These are phyloP conservation scores for Formica selysi DNA, from an alignment of 1,140 invertebrate species.

Conservation along the genomic window DNA sequence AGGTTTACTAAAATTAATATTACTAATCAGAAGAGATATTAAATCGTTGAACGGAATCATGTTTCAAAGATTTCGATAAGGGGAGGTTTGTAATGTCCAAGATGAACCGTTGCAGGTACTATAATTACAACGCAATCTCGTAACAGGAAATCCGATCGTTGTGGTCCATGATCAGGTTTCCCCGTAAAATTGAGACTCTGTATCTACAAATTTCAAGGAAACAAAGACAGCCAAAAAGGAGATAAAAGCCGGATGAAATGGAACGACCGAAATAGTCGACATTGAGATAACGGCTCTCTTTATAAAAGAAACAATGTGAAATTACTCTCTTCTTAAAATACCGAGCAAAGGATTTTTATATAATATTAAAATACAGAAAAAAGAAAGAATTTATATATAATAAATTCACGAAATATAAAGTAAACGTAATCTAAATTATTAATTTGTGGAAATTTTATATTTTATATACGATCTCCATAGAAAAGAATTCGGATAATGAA, in stretches of 20 bases:
- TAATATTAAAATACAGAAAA: background rate
- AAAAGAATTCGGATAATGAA: no score
- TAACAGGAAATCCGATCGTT: conserved; percentile 35
- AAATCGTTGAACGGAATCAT: background rate
- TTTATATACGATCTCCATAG: no score
- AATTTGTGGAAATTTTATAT: background rate
- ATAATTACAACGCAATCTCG: conserved; percentile 35
- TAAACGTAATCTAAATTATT: background rate
- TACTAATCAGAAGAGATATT: conserved; percentile 7
- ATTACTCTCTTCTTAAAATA: background rate
- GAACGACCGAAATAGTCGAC: background rate
- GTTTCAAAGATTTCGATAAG: background rate
- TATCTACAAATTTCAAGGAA: background rate
- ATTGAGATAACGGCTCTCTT: background rate
- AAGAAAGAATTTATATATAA: background rate
- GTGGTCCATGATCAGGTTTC: background rate
- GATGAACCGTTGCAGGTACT: background rate
- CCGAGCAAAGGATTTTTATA: background rate
- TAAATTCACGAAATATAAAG: background rate
- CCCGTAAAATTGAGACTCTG: conserved; percentile 19
- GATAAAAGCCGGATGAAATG: conserved; percentile 2
- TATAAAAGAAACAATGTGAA: background rate
- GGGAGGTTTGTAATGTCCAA: background rate
- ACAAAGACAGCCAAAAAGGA: background rate
- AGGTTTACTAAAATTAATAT: background rate